phyloP scores from a whole-genome alignment of 2,113 vertebrate species.

The Ginglymostoma cirratum region DNA sequence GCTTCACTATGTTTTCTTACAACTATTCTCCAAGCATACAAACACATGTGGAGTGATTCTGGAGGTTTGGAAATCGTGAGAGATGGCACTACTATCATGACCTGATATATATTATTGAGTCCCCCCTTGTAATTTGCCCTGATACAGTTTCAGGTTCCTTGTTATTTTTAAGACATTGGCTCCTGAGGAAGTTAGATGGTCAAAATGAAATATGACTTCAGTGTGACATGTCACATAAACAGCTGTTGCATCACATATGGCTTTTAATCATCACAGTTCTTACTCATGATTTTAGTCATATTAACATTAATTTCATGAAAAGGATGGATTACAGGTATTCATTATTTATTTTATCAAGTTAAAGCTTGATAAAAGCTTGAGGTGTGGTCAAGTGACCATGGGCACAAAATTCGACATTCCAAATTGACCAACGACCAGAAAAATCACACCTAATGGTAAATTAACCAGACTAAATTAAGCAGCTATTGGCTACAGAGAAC shows the following conservation, averaged over 20 bases:
- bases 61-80: background rate
- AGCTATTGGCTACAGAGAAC: too few relatives aligned
- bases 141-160: background rate
- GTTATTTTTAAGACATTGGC: background rate
- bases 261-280: background rate
- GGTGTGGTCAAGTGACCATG: too few relatives aligned
- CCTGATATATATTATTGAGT: background rate
- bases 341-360: background rate
- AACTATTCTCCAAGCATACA: background rate
- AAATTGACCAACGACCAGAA: too few relatives aligned
- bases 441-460: too few relatives aligned
- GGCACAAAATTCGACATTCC: too few relatives aligned
- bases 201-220: background rate
- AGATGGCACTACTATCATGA: background rate
- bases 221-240: background rate
- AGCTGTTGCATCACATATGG: background rate
- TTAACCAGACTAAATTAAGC: too few relatives aligned
- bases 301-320: background rate
- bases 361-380: background rate
- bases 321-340: background rate
- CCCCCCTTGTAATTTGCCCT: background rate
- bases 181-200: background rate
- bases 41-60: background rate
- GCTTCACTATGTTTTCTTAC: background rate
- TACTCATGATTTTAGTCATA: background rate